Conservation (phyloP, 2,113 vertebrate species). For the Siphamia tubifer region DNA sequence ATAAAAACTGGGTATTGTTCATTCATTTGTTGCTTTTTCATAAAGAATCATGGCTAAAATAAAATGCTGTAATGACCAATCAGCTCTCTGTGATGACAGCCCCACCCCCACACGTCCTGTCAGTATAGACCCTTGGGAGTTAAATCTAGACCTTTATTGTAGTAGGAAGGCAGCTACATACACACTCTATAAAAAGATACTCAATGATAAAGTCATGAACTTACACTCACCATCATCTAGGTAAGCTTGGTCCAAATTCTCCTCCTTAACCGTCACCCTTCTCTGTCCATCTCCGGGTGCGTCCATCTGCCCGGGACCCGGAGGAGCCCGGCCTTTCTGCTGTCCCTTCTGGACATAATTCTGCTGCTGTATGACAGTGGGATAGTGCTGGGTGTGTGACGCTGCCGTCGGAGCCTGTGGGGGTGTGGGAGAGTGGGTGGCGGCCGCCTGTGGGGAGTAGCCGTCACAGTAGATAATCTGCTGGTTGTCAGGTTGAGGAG, state of each 20-base stretch:
- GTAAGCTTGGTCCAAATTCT: conserved; percentile 97
- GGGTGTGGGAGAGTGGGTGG: conserved; percentile 70
- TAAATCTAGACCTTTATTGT: too few species aligned
- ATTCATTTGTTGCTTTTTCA: too few species aligned
- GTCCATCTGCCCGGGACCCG: conserved; percentile 64
- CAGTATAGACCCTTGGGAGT: too few species aligned
- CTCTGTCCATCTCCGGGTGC: conserved; percentile 65
- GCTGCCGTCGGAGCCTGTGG: conserved; percentile 11
- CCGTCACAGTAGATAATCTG: conserved; percentile 92
- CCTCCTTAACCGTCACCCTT: conserved; percentile 94
- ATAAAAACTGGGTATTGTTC: too few species aligned
- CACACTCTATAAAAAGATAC: too few species aligned
- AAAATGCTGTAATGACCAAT: too few species aligned
- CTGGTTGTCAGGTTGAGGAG: conserved; percentile 83
- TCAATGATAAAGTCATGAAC: conserved; percentile 59
- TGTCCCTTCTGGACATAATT: conserved; percentile 62
- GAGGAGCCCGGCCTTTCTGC: conserved; percentile 60
- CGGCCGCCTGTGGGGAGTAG: conserved; percentile 67
- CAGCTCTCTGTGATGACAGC: too few species aligned
- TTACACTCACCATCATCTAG: conserved; percentile 93
- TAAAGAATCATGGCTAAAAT: too few species aligned
- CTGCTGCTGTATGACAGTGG: conserved; percentile 95
- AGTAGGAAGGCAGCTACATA: neutral
- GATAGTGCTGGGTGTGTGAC: conserved; percentile 81
- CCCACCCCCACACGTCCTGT: too few species aligned